Evolutionary conservation across 2,113 vertebrate genomes (phyloP), one percentile per base, ranked within the genome.

Genomic region (Serinus canaria): DNA sequence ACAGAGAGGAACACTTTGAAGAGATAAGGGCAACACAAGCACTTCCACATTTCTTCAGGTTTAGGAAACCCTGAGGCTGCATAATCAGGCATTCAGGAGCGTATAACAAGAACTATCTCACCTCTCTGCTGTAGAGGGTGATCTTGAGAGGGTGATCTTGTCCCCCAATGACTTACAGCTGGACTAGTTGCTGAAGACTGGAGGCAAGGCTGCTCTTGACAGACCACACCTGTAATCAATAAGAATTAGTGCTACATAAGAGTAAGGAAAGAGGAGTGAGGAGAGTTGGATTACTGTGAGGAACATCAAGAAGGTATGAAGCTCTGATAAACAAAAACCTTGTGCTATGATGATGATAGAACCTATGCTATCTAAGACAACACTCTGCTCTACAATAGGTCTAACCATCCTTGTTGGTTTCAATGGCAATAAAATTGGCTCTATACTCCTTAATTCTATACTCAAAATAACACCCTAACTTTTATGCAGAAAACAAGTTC

Each of bases 1-100:
- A 60, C 28, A 47, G 37, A 83, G 58, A 87, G 43, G 68, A 83
- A 18, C 55, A 37, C 20, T 15, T 25, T 49, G 53, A 87, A 70
- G 22, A 85, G 62, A 76, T 53, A 89, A 89, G 23, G 15, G 13
- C 9, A 67, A 37, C 52, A 41, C 1, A 0, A 70, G 10, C 4
- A 3, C 10, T 90, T 62, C 43, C 46, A 70, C 14, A 0, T 59
- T 46, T 50, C 11, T 2, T 46, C n/a, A 41, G 0, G 1, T 44
- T 19, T 33, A 84, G 66, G 30, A 82, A 87, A 18, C 22, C 31
- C 33, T 55, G 39, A 67, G 27, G 22, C 56, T 75, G 31, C 21
- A 62, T n/a, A 58, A 78, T 37, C 67, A 70, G 41, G 80, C 41
- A 62, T 49, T 64, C 2, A 1, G 59, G 23, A 83, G n/a, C 41